A percentile compares a stretch with the other conserved stretches of the same genome.
Conservation (phyloP, 2,113 vertebrate species). For the Poeciliopsis prolifica region DNA sequence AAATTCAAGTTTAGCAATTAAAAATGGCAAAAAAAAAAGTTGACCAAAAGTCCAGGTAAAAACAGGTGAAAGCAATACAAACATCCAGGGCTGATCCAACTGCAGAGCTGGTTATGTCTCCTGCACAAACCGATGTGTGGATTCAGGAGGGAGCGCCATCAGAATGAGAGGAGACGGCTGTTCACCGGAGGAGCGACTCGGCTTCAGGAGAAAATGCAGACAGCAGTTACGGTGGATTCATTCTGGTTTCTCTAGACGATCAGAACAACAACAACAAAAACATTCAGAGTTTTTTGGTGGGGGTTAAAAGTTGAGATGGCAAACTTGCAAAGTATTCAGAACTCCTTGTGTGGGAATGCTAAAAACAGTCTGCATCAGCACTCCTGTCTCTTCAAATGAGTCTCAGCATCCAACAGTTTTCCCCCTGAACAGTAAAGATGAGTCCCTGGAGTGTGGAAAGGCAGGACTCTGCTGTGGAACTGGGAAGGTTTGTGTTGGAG, state of each 20-base stretch:
- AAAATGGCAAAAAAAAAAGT: slow-evolving; percentile 73
- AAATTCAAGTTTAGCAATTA: slow-evolving; percentile 81
- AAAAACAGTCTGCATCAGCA: not conserved
- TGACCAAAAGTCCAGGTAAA: slow-evolving; percentile 85
- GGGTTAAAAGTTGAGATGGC: not conserved
- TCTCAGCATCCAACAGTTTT: not conserved
- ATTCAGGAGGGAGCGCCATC: not conserved
- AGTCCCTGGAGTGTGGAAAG: not conserved
- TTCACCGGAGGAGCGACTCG: not conserved
- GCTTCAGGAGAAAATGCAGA: not conserved
- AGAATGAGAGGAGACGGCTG: not conserved
- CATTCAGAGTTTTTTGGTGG: not conserved
- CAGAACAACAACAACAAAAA: not conserved
- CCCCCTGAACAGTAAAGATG: not conserved
- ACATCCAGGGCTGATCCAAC: not conserved
- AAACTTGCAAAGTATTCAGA: slow-evolving; percentile 71
- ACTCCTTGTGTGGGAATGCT: not conserved
- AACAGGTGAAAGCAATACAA: slow-evolving; percentile 1
- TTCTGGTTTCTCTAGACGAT: not conserved
- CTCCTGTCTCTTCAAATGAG: not conserved
- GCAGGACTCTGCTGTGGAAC: not conserved
- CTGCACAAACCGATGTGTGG: not conserved
- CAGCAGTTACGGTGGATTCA: not conserved
- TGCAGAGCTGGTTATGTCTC: not conserved
- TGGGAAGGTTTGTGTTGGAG: not conserved